These are phyloP conservation scores for Malurus elegans DNA, from an alignment of 2,113 vertebrate species.

Conservation along the genomic window DNA sequence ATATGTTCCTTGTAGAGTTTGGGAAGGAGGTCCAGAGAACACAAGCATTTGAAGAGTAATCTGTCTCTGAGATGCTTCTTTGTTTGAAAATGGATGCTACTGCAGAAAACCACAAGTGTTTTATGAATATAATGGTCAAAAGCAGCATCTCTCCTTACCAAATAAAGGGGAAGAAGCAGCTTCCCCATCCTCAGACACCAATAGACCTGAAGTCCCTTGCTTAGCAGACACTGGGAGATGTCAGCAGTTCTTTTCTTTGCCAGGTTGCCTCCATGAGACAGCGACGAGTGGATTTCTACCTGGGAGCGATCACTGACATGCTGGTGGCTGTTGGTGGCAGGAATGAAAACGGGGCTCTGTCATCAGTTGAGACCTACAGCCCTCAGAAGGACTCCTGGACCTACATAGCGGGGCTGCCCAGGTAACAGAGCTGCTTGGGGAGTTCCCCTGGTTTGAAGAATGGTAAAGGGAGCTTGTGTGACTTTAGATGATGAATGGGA, in stretches of 20 bases:
- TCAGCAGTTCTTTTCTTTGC: neutral
- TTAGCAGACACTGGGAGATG: neutral
- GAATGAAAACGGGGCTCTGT: conserved; percentile 86
- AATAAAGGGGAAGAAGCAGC: neutral
- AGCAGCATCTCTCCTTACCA: neutral
- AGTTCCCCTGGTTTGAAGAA: neutral
- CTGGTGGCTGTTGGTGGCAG: conserved; percentile 93
- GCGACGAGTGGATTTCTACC: conserved; percentile 89
- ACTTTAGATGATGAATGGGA: neutral
- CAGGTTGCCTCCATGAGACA: conserved; percentile 94
- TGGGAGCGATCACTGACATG: conserved; percentile 83
- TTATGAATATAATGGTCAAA: neutral
- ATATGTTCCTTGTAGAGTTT: neutral
- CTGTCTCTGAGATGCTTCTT: neutral
- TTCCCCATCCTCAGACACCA: neutral
- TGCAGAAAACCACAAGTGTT: neutral
- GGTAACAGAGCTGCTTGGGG: conserved; percentile 64
- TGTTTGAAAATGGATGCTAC: neutral
- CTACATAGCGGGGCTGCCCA: conserved; percentile 87
- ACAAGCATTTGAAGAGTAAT: neutral
- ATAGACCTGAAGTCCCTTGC: neutral
- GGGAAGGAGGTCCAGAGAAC: neutral
- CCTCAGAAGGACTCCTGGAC: conserved; percentile 88
- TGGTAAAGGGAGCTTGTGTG: neutral
- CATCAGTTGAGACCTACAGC: conserved; percentile 88